phyloP scores from a whole-genome alignment of 2,113 vertebrate species.

The Oreochromis aureus region DNA sequence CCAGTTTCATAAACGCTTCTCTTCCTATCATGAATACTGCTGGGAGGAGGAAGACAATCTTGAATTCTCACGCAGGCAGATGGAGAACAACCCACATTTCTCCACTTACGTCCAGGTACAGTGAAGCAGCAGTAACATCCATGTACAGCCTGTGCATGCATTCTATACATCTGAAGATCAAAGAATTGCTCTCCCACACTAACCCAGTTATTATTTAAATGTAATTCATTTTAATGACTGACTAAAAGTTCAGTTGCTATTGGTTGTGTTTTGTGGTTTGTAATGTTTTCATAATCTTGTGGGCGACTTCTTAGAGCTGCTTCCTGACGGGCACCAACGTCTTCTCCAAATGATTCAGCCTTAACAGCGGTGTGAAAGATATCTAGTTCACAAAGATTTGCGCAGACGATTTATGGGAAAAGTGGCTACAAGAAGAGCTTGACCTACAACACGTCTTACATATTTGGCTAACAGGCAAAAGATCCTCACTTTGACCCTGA shows the following conservation, averaged over 20 bases:
- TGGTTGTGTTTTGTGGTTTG: neutral
- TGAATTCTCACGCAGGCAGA: conserved; percentile 70
- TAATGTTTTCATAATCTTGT: neutral
- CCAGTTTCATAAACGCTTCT: conserved; percentile 75
- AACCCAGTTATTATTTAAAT: neutral
- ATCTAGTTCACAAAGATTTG: neutral
- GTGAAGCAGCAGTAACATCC: neutral
- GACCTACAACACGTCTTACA: neutral
- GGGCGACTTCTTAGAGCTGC: neutral
- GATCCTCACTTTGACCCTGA: neutral
- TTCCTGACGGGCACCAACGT: neutral
- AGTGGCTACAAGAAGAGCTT: neutral
- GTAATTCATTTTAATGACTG: neutral
- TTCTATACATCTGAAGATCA: neutral
- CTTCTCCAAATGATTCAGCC: conserved; percentile 9
- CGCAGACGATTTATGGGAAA: neutral
- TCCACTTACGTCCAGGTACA: conserved; percentile 68
- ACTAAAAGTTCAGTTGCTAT: neutral
- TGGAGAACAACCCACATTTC: conserved; percentile 73
- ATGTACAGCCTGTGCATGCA: neutral
- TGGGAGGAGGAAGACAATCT: conserved; percentile 71
- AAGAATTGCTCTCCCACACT: neutral
- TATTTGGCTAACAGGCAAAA: neutral
- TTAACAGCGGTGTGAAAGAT: neutral
- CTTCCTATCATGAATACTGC: conserved; percentile 75